These are phyloP conservation scores for Plectropomus leopardus DNA, from an alignment of 2,113 vertebrate genomes.

Conservation along the genomic window DNA sequence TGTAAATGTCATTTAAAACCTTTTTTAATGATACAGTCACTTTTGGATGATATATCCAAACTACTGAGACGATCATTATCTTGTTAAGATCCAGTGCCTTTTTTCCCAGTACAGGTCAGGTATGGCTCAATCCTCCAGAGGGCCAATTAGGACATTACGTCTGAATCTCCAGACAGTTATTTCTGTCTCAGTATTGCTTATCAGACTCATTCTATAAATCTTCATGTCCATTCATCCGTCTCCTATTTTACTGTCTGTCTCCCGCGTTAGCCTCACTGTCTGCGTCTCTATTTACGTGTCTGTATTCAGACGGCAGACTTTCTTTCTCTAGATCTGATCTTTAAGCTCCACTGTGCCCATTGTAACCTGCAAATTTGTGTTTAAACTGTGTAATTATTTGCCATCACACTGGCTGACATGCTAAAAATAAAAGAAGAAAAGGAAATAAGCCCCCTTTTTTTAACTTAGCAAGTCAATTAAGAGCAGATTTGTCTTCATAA, in stretches of 20 bases:
- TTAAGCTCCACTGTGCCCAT: conserved; percentile 18
- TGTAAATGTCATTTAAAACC: conserved; percentile 48
- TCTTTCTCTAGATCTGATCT: conserved; percentile 33
- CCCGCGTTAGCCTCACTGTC: conserved; percentile 11
- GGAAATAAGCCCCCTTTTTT: conserved; percentile 3
- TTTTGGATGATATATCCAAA: conserved; percentile 61
- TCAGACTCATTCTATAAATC: conserved; percentile 68
- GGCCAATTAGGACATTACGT: conserved; percentile 78
- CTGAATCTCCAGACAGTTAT: conserved; percentile 62
- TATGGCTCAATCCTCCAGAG: conserved; percentile 67
- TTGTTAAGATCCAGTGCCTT: conserved; percentile 44
- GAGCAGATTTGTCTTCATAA: conserved; percentile 43
- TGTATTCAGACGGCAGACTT: conserved; percentile 26
- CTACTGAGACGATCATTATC: conserved; percentile 64
- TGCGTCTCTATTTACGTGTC: conserved; percentile 45
- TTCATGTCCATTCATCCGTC: conserved; percentile 41
- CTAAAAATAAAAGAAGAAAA: conserved; percentile 3
- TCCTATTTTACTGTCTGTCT: conserved; percentile 50
- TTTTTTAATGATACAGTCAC: conserved; percentile 53
- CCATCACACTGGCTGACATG: background rate
- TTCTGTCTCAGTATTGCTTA: conserved; percentile 53
- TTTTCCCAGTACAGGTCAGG: conserved; percentile 46
- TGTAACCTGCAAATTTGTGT: conserved; percentile 8
- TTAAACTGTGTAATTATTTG: conserved; percentile 34
- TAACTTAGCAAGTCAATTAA: conserved; percentile 44